A percentile compares a stretch with the other conserved stretches of the same genome.
Conservation (phyloP, 2,888 invertebrate genomes). For the Cephus spinipes region DNA sequence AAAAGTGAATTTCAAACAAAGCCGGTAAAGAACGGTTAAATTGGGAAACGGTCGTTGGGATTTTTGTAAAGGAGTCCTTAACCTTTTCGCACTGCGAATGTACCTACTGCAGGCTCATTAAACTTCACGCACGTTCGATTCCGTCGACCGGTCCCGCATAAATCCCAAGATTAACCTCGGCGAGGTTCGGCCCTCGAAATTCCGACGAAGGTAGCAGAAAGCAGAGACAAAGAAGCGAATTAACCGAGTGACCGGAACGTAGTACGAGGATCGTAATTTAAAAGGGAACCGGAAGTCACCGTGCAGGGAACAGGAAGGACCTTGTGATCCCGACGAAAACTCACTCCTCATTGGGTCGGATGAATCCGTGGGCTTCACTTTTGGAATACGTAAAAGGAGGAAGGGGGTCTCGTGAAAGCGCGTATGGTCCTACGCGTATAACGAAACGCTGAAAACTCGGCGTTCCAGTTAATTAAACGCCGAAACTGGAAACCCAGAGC, state of each 20-base stretch:
- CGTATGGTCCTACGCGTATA: neutral
- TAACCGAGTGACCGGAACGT: neutral
- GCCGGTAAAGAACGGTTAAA: neutral
- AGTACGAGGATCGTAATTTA: neutral
- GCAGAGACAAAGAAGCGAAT: neutral
- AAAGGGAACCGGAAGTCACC: neutral
- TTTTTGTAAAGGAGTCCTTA: neutral
- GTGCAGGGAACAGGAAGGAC: neutral
- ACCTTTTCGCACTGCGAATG: neutral
- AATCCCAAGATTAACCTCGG: neutral
- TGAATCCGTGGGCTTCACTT: neutral
- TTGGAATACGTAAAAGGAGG: neutral
- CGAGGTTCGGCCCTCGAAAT: neutral
- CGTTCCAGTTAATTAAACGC: constrained; percentile 45
- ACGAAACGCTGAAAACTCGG: constrained; percentile 17
- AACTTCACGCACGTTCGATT: neutral
- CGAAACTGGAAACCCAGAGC: constrained; percentile 21
- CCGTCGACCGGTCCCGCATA: neutral
- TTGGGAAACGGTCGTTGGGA: neutral
- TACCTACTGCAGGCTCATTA: neutral
- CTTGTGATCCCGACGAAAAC: neutral
- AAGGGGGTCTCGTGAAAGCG: neutral
- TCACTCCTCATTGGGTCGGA: neutral
- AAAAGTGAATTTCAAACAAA: neutral
- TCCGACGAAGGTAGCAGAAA: neutral